phyloP scores from a whole-genome alignment of 2,888 invertebrate genomes.

The Gibbula magus region DNA sequence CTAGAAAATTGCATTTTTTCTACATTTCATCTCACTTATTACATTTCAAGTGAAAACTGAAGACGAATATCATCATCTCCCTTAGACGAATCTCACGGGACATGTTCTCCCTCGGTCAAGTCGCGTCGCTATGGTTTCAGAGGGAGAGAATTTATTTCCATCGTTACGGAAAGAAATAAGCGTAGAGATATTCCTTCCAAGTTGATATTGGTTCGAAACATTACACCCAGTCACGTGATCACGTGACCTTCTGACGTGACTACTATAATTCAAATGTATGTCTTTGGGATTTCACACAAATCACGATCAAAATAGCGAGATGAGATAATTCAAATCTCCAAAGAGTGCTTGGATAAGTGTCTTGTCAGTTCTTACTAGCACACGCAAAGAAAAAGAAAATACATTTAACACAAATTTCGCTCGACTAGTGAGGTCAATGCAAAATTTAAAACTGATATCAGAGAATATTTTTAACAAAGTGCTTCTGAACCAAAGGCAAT shows the following conservation, averaged over 20 bases:
- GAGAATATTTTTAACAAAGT: no score
- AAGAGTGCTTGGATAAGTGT: not conserved
- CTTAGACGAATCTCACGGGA: not conserved
- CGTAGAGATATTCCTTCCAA: not conserved
- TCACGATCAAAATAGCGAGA: not conserved
- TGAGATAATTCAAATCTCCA: not conserved
- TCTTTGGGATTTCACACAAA: not conserved
- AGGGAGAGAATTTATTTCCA: not conserved
- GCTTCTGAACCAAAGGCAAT: no score
- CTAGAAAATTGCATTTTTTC: slow-evolving; percentile 18
- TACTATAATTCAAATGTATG: slow-evolving; percentile 5
- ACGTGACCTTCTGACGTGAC: not conserved
- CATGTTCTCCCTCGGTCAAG: not conserved
- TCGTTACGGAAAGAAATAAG: not conserved
- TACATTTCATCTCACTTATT: slow-evolving; percentile 19
- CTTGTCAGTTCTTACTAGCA: not conserved
- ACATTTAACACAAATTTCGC: no score
- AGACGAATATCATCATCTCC: slow-evolving; percentile 4
- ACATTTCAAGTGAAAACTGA: slow-evolving; percentile 12
- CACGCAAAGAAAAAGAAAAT: no score
- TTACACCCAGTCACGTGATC: not conserved
- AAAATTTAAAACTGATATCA: no score
- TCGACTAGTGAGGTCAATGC: no score
- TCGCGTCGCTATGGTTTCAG: slow-evolving; percentile 17
- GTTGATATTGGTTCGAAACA: not conserved